A percentile compares a stretch with the other conserved stretches of the same genome.
phyloP scores from a whole-genome alignment of 64 coral and sea anemone species.

The Pocillopora damicornis region DNA sequence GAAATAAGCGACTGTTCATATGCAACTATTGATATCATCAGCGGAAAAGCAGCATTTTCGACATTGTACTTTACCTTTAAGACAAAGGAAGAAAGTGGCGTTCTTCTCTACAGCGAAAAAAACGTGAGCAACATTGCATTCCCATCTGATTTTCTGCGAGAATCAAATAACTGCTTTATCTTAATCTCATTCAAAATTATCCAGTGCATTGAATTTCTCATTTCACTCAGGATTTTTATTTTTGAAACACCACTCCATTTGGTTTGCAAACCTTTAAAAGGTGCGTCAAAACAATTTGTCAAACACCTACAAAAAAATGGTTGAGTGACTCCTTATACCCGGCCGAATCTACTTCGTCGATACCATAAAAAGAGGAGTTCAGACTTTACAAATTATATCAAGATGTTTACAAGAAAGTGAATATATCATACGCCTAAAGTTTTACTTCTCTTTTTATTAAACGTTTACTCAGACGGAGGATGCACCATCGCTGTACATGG shows the following conservation, averaged over 20 bases:
- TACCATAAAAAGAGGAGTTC: too few species aligned
- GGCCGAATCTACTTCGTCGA: too few species aligned
- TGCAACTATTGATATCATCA: not conserved
- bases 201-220: too few species aligned
- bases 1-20: conserved; percentile 35
- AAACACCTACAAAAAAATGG: too few species aligned
- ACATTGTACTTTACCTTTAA: conserved; percentile 72
- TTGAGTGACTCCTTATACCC: too few species aligned
- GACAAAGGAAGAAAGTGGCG: conserved; percentile 55
- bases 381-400: not conserved
- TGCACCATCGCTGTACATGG: not conserved
- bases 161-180: not conserved
- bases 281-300: too few species aligned
- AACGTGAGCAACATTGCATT: conserved; percentile 34
- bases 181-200: too few species aligned
- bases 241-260: too few species aligned
- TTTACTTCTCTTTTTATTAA: not conserved
- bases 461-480: not conserved
- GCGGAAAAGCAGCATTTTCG: not conserved
- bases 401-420: not conserved
- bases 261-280: too few species aligned
- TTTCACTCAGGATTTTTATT: too few species aligned
- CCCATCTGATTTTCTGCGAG: not conserved
- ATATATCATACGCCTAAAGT: not conserved
- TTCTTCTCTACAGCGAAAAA: conserved; percentile 64